Conservation (phyloP, 2,888 invertebrate species). For the Cabera pusaria region DNA sequence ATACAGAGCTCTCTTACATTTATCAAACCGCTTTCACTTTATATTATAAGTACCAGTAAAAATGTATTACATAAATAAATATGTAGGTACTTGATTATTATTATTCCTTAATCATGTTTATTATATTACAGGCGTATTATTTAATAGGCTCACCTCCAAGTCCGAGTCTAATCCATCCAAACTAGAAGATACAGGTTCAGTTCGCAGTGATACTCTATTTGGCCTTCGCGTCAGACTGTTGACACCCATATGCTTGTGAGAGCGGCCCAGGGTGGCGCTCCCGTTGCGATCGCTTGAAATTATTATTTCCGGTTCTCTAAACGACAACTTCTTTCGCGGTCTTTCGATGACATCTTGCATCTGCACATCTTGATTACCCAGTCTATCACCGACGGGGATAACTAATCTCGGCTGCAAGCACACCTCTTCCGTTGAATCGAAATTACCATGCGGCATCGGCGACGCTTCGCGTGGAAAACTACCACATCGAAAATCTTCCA, state of each 20-base stretch:
- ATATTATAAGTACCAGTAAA: too few relatives aligned
- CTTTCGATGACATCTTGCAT: constrained; percentile 73
- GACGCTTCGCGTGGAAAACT: constrained; percentile 51
- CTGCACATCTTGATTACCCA: constrained; percentile 52
- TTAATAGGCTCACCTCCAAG: constrained; percentile 85
- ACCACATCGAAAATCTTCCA: constrained; percentile 48
- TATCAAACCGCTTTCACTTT: too few relatives aligned
- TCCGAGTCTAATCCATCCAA: constrained; percentile 83
- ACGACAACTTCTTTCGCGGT: constrained; percentile 93
- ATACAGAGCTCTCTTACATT: too few relatives aligned
- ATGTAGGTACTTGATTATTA: too few relatives aligned
- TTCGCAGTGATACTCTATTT: constrained; percentile 55
- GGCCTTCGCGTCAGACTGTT: constrained; percentile 64
- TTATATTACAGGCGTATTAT: too few relatives aligned
- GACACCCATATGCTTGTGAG: constrained; percentile 72
- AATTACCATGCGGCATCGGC: constrained; percentile 49
- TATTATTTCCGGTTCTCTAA: constrained; percentile 92
- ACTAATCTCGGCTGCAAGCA: constrained; percentile 70
- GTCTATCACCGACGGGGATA: constrained; percentile 70
- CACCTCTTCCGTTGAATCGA: constrained; percentile 65
- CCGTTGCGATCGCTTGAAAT: constrained; percentile 42
- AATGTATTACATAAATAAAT: too few relatives aligned
- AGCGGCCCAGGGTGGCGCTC: constrained; percentile 61
- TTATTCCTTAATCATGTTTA: too few relatives aligned
- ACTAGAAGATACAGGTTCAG: constrained; percentile 66